Evolutionary conservation across 1,140 invertebrate species (phyloP), one percentile per base, ranked within the genome.

Genomic region (Atta texana): DNA sequence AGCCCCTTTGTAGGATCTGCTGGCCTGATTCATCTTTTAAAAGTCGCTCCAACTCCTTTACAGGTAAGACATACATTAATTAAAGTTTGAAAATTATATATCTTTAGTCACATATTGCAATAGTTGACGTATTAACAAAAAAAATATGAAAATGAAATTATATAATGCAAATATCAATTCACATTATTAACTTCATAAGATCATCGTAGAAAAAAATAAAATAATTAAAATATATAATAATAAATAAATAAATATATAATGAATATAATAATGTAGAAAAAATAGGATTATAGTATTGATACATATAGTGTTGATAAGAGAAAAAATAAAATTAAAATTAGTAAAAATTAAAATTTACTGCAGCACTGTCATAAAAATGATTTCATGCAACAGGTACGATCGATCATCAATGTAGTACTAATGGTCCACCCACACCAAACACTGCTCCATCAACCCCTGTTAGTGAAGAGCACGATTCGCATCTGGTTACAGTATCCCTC

Each of bases 371-470:
- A 31, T 3, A n/a, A 16, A 78, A 39, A 39, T 39, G 18, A 14
- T 61, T 84, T 84, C 34, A 28, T 44, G 21, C 57, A 55, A 49
- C 66, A 95, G 94, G 91, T 61, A 94, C 90, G 7, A 93, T 91
- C 2, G 95, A 95, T 71, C 92, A 95, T 10, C 94, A 92, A 28
- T 90, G 91, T 8, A 94, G 93, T 71, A 94, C 92, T 64, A 93
- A 91, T 39, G 95, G 94, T 92, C 92, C 93, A 44, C 93, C 94
- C 51, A 95, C 94, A 3, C 95, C 95, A 3, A 95, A 95, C 34
- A 95, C 95, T 24, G 91, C 92, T 39, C 94, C 94, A 10, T 95
- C 94, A 6, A 95, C 93, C 1, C 93, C 93, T 12, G 91, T 94
- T n/a, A 95, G 92, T 80, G 94, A 95, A 44, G 93, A 93, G 44